These are phyloP conservation scores for Hybos culiciformis DNA, from an alignment of 2,888 invertebrate species.

Conservation along the genomic window DNA sequence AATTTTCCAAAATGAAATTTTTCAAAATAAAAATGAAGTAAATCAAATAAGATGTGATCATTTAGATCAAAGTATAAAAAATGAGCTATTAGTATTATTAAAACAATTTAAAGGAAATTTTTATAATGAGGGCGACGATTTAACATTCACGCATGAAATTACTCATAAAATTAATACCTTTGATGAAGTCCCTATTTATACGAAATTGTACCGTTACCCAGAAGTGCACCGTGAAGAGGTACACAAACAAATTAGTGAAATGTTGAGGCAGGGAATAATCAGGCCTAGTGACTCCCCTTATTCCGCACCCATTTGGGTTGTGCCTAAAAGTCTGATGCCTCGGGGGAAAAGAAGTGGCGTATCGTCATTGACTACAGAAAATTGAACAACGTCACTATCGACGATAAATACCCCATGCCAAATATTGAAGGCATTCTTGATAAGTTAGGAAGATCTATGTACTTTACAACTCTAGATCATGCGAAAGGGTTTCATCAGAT, in stretches of 20 bases:
- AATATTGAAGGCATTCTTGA: conserved; percentile 13
- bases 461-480: conserved; percentile 18
- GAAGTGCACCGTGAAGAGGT: too few species aligned
- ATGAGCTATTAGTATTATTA: neutral
- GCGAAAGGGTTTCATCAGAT: conserved; percentile 21
- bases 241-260: neutral
- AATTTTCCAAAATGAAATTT: too few species aligned
- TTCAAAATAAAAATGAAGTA: too few species aligned
- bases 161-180: too few species aligned
- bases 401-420: conserved; percentile 18
- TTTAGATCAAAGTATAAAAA: too few species aligned
- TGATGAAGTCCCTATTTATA: too few species aligned
- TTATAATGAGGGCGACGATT: too few species aligned
- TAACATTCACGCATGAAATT: too few species aligned
- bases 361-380: conserved; percentile 4
- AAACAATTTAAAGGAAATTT: neutral
- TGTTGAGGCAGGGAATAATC: neutral
- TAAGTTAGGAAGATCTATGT: conserved; percentile 17
- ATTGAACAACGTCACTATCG: conserved; percentile 15
- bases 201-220: too few species aligned
- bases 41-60: too few species aligned
- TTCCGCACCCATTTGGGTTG: neutral
- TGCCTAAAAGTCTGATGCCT: neutral
- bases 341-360: conserved; percentile 6
- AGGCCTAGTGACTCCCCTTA: neutral